Percentiles rank a stretch among this genome's conserved stretches.
Evolutionary conservation across 2,888 invertebrate species (phyloP).

Genomic region (Philereme vetulata): DNA sequence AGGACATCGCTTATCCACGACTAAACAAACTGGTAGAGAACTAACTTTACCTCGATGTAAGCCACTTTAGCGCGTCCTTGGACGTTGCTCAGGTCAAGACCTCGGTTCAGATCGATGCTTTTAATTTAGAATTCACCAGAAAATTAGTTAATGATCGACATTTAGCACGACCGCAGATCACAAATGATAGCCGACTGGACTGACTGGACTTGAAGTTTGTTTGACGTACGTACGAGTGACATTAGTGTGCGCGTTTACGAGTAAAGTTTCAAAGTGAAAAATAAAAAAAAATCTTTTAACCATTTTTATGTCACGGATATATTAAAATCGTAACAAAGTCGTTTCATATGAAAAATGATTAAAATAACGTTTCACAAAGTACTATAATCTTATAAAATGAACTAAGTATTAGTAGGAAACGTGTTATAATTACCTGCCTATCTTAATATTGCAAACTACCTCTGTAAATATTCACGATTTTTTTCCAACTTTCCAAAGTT

Average conservation of each 20-base stretch:
- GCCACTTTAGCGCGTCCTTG: slow-evolving; percentile 45
- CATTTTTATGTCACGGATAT: no score
- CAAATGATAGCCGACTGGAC: slow-evolving; percentile 1
- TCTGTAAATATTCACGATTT: neutral
- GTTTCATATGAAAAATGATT: no score
- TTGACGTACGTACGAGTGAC: neutral
- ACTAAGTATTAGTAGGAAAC: no score
- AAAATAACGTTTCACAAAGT: no score
- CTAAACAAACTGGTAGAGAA: slow-evolving; percentile 30
- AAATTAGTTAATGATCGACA: slow-evolving; percentile 9
- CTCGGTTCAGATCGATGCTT: slow-evolving; percentile 46
- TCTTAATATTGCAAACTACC: no score
- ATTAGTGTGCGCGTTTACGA: neutral
- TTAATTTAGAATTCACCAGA: slow-evolving; percentile 44
- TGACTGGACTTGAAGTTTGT: neutral
- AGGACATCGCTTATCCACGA: slow-evolving; percentile 26
- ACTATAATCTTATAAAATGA: no score
- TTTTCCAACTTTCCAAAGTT: neutral
- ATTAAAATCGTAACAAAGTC: no score
- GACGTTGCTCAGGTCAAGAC: slow-evolving; percentile 50
- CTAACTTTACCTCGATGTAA: slow-evolving; percentile 25
- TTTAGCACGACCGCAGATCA: slow-evolving; percentile 3
- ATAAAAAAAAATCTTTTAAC: no score
- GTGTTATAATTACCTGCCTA: no score
- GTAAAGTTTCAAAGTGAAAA: no score